phyloP scores from a whole-genome alignment of 1,140 invertebrate genomes.

The Hyles euphorbiae region DNA sequence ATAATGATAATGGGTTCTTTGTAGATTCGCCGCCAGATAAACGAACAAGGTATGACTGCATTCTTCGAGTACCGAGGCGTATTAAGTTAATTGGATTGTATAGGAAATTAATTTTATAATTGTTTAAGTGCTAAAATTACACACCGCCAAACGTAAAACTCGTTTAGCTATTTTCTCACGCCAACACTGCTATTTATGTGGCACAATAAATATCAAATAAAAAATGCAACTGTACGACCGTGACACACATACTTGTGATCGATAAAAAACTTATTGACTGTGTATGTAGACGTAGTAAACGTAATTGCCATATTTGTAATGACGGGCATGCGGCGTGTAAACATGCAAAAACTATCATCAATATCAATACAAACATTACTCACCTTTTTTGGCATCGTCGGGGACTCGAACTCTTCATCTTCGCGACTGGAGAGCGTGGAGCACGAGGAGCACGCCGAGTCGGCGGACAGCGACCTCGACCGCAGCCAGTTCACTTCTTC shows the following conservation, averaged over 20 bases:
- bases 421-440: conserved; percentile 83
- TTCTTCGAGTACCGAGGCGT: no score
- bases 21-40: no score
- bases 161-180: conserved; percentile 7
- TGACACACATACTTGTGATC: conserved; percentile 6
- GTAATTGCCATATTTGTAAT: not conserved
- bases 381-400: conserved; percentile 62
- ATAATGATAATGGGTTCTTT: no score
- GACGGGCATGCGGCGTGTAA: not conserved
- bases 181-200: conserved; percentile 2
- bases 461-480: conserved; percentile 74
- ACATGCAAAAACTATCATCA: conserved; percentile 1
- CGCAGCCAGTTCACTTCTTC: conserved; percentile 81
- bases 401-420: conserved; percentile 74
- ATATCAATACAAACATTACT: conserved; percentile 16
- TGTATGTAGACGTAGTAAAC: not conserved
- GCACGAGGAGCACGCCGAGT: conserved; percentile 80
- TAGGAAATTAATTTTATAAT: no score
- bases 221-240: conserved; percentile 7
- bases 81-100: no score
- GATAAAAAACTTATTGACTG: conserved; percentile 7
- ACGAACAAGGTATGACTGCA: no score
- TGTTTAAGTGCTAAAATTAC: no score
- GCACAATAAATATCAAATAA: conserved; percentile 6
- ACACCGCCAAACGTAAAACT: not conserved